phyloP scores from a whole-genome alignment of 2,888 invertebrate genomes.

The Eremobia ochroleuca region DNA sequence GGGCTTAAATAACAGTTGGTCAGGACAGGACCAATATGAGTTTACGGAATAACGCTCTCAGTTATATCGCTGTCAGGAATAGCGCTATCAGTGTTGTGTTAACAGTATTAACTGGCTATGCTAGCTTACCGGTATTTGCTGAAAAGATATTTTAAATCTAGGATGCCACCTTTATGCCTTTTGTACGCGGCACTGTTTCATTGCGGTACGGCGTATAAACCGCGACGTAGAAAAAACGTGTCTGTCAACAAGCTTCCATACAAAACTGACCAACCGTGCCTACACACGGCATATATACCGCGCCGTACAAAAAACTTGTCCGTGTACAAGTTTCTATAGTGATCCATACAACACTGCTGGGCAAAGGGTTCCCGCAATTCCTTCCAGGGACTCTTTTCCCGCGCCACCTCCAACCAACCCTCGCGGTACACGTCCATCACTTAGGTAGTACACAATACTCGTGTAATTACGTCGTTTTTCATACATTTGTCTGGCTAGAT shows the following conservation, averaged over 20 bases:
- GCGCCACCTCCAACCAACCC: background rate
- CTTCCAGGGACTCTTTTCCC: background rate
- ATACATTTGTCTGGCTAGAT: background rate
- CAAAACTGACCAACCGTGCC: no score
- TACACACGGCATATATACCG: no score
- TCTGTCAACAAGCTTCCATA: no score
- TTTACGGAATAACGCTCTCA: background rate
- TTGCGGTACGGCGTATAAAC: no score
- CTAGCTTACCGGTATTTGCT: no score
- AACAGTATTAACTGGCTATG: background rate
- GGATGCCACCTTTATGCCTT: background rate
- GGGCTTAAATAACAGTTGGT: background rate
- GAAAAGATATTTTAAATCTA: background rate
- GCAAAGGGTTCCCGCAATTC: background rate
- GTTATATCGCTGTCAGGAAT: background rate
- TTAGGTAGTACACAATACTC: background rate
- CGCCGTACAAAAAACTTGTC: no score
- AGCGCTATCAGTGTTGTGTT: background rate
- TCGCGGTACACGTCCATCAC: background rate
- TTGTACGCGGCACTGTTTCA: no score
- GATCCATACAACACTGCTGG: no score
- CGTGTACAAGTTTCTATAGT: no score
- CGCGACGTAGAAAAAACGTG: no score
- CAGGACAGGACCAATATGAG: background rate
- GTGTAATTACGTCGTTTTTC: background rate